phyloP scores from a whole-genome alignment of 2,113 vertebrate species.

The Sula dactylatra region DNA sequence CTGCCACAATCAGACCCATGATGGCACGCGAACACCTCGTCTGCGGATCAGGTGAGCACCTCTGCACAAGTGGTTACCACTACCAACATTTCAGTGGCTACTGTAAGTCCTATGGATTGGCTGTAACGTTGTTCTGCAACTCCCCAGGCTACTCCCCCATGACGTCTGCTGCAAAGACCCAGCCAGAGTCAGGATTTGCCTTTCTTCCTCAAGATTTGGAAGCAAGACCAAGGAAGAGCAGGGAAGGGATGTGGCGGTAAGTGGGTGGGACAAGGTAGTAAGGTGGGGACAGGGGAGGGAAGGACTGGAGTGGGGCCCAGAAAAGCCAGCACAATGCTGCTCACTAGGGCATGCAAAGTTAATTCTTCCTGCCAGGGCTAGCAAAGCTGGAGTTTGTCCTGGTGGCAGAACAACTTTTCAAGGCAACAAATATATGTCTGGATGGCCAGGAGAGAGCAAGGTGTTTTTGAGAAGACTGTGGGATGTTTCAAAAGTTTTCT shows the following conservation, averaged over 20 bases:
- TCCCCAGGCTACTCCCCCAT: not conserved
- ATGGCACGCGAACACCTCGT: accelerated
- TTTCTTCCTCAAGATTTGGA: not conserved
- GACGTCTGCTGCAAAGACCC: not conserved
- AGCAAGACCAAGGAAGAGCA: not conserved
- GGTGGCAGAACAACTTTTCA: not conserved
- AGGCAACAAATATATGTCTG: not conserved
- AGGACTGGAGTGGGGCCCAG: accelerated
- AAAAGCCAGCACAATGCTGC: not conserved
- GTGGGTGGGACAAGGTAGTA: not conserved
- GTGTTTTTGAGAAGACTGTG: not conserved
- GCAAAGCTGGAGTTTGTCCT: not conserved
- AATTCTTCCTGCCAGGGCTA: not conserved
- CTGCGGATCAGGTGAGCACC: not conserved
- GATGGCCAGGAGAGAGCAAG: not conserved
- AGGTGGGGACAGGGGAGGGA: not conserved
- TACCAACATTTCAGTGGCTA: not conserved
- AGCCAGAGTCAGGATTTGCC: not conserved
- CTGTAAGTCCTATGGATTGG: not conserved
- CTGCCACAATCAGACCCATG: accelerated
- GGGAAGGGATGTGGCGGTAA: not conserved
- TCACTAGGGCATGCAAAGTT: not conserved
- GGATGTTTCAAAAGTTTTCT: not conserved
- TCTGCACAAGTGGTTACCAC: not conserved
- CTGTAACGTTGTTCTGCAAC: not conserved